Evolutionary conservation across 2,797 vertebrate species (phyloP), one percentile per base, ranked within the genome.

Genomic region (Nannoperca australis): DNA sequence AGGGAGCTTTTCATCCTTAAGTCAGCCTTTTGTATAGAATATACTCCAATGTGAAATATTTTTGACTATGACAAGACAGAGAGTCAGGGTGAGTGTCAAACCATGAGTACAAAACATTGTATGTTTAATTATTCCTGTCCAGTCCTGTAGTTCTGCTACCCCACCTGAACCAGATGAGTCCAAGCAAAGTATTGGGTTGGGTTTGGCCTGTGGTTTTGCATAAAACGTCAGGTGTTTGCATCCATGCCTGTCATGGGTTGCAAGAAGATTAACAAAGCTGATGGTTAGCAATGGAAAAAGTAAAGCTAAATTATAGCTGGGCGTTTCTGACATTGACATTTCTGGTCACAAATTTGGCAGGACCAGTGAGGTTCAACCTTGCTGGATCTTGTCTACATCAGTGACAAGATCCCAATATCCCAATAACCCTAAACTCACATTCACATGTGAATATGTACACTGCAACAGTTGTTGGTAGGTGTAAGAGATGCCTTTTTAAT

Each of bases 1-100:
- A 34, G 22, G 45, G 47, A 76, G 70, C 80, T 67, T 77, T 79
- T 53, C 51, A 66, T 68, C 36, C 60, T 67, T 65, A 65, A 84
- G 63, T 50, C 66, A 53, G 63, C 44, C 59, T 54, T 70, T 79
- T 84, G 70, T 73, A 14, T 27, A 51, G 27, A 42, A 62, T 34
- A 44, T 11, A 42, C 34, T 14, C 27, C 24, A 62, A 7, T 14
- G 32, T 55, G 8, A 54, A 27, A 24, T 44, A 53, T 24, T 30
- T 49, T 27, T 0, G 1, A 36, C 1, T 2, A 11, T 2, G 11
- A 30, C n/a, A 36, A 11, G 9, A 51, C 24, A 58, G 12, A n/a
- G 14, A 42, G 7, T 17, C 55, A 24, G 15, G 15, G 13, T 2
- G 0, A 22, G 14, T 34, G 45, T 40, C 24, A 59, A 40, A 32